Base-by-base conservation (phyloP, 2,113 vertebrate genomes). In the Acinonyx jubatus region DNA sequence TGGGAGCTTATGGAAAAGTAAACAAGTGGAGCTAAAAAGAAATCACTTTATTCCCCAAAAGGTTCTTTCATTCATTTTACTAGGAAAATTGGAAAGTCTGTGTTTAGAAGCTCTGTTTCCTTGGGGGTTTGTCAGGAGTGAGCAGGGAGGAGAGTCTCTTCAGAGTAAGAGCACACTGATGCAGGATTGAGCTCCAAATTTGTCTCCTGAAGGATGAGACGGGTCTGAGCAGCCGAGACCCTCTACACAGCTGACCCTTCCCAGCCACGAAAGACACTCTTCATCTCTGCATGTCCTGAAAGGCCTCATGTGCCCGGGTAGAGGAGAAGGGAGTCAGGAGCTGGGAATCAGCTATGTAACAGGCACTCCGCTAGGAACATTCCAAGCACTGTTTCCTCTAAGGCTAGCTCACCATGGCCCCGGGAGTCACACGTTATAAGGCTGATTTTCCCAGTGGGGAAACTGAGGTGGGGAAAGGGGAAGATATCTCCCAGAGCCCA, bases 1-100 rank as follows among this genome's bases (percentile, higher is more conserved):
- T 98, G 98, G 98, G 98, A 99, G 98, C 98, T 99, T 98, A 97
- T 95, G 98, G 97, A 97, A 98, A 99, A 99, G 98, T 98, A 99
- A 99, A 99, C 98, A 99, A 98, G 97, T 84, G 84, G 12, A 92
- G 80, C 36, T 96, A 91, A 98, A 98, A 96, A 96, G 97, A 98
- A 99, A 98, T 98, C 98, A 97, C 98, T 98, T 98, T 98, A 98
- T 97, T 98, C 91, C 91, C 97, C 96, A 84, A 98, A 99, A 99
- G 98, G 91, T 98, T 98, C 97, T 97, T 98, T 98, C 97, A 98
- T 98, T 98, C 98, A 98, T 97, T 98, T 99, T 73, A 98, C 98
- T 92, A 97, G 69, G 76, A 95, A 98, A 96, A 98, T 68, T 78
- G 93, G 78, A 98, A 98, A 97, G 98, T 87, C 79, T 98, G 81